Evolutionary conservation across 64 coral and sea anemone species (phyloP), one percentile per base, ranked within the genome.

Genomic region (Platygyra sinensis): DNA sequence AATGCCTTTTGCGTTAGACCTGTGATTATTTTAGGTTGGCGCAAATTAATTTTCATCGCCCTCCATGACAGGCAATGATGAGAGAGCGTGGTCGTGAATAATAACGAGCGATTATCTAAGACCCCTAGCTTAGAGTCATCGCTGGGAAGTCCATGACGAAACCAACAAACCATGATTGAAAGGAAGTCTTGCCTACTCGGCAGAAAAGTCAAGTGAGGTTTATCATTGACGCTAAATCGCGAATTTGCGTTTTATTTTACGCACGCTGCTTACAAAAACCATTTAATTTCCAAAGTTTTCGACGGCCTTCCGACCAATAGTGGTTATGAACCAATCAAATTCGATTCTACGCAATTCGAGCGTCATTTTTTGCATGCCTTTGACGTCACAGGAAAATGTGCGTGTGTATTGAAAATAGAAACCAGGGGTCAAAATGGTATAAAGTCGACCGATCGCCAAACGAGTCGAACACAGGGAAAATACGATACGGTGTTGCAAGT

Each of bases 321-420:
- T 30, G 51, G 2, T 13, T 61, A 8, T 13, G 8, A 31, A 82
- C 80, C 80, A 82, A 82, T 82, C 1, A 82, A 82, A 67, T 65
- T 64, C 60, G 30, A 32, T 82, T 9, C 50, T 17, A 39, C 10
- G 31, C 30, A 83, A 67, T 39, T 50, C 4, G 36, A 85, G 38
- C 81, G 64, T 85, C 81, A 85, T 85, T 82, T 51, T 54, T 72
- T 76, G 77, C 77, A 49, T 69, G 30, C 42, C 67, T 77, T 59
- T 85, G 79, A 94, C 92, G 92, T 94, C 87, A 94, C 79, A 87
- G 79, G 72, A 83, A 80, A 67, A 88, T 32, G 80, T 38, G 30
- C 84, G 74, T 93, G 64, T 94, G 78, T 89, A 52, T 46, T 94
- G 92, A 88, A 85, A 83, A 67, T 72, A 87, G 73, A 33, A 80